phyloP scores from a whole-genome alignment of 2,888 invertebrate species.

The Pseudeuparius sepicola region DNA sequence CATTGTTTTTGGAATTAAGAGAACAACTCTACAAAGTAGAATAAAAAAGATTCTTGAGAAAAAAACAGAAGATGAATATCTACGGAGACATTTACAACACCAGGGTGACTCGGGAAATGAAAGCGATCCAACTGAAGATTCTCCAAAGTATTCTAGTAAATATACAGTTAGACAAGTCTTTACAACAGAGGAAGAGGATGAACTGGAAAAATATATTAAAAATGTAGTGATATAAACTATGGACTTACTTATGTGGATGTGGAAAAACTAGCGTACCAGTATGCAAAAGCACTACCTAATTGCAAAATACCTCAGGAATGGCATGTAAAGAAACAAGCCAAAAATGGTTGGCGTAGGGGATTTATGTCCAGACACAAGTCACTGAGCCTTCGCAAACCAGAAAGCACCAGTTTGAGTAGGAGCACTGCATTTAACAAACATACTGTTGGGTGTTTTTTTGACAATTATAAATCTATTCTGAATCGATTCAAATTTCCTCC shows the following conservation, averaged over 20 bases:
- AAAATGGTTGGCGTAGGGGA: no score
- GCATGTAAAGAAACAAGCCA: no score
- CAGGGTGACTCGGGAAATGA: no score
- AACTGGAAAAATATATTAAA: conserved; percentile 13
- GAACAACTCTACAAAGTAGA: no score
- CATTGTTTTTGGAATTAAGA: no score
- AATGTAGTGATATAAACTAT: conserved; percentile 13
- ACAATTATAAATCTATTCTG: conserved; percentile 22
- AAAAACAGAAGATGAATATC: no score
- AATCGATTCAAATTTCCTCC: conserved; percentile 10
- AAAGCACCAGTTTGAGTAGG: conserved; percentile 23
- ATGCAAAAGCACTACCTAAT: conserved; percentile 14
- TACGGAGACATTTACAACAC: no score
- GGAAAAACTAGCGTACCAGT: conserved; percentile 15
- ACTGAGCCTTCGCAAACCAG: conserved; percentile 24
- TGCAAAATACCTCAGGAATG: conserved; percentile 19
- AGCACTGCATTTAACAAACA: conserved; percentile 12
- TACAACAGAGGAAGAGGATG: conserved; percentile 8
- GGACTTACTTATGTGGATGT: conserved; percentile 10
- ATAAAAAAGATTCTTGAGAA: no score
- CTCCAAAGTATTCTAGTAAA: no score
- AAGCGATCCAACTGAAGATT: no score
- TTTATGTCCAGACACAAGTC: no score
- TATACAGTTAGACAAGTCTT: conserved; percentile 8
- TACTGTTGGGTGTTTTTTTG: conserved; percentile 35